Base-by-base conservation (phyloP, 2,113 vertebrate genomes). In the Geothlypis trichas region DNA sequence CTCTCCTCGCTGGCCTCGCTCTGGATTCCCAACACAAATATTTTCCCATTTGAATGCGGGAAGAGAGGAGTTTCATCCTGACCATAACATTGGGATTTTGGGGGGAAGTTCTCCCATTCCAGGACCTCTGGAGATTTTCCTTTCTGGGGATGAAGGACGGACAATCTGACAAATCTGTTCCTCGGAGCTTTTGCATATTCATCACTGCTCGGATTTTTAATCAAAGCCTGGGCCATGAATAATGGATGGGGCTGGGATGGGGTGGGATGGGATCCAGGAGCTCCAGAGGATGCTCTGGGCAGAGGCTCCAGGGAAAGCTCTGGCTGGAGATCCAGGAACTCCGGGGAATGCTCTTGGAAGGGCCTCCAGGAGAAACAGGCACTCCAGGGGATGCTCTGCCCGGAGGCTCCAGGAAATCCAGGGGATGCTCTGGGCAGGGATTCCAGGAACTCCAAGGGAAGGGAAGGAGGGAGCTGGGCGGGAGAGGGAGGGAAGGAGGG, bases 111-210 rank as follows among this genome's bases (percentile, higher is more conserved):
- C 97, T 97, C 97, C 96, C 97, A 94, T 98, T 98, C 98, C 87
- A 63, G 98, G 97, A 98, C 97, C 98, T 96, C 98, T 83, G 89
- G 98, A 98, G 98, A 94, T 97, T 98, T 97, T 97, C 92, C 98
- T 98, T 98, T 93, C 98, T 98, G 97, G 97, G 97, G 89, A 97
- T 98, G 98, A 98, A 98, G 98, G 98, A 97, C 54, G 98, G 98
- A 98, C 98, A 97, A 98, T 98, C 97, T 98, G 98, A 99, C 98
- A 98, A 98, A 98, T 98, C 98, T 98, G 97, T 95, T 97, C 97
- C 98, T 98, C 52, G 3, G 13, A 97, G 97, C 96, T 97, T 95
- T 93, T 98, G 98, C 98, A 98, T 99, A 98, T 99, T 99, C 98
- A 98, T 99, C 96, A 96, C 97, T 98, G 97, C 68, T 96, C 90